phyloP scores from a whole-genome alignment of 2,113 vertebrate genomes.

The Neotoma lepida region DNA sequence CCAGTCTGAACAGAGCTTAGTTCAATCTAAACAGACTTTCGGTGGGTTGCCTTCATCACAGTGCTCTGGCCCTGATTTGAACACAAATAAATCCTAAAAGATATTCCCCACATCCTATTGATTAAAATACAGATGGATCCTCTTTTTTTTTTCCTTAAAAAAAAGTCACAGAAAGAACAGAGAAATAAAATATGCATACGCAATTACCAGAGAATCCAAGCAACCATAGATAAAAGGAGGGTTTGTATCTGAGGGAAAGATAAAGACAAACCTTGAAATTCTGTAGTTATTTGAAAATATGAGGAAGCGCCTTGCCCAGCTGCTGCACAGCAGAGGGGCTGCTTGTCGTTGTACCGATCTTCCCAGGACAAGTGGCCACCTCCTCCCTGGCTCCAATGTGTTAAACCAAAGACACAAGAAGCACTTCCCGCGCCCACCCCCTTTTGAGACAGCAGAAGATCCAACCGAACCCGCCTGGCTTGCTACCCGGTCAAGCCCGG shows the following conservation, averaged over 20 bases:
- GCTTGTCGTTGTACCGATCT: neutral
- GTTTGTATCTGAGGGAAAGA: neutral
- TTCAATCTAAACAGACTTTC: neutral
- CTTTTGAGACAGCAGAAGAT: constrained; percentile 18
- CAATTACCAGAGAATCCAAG: constrained; percentile 40
- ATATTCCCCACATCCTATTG: neutral
- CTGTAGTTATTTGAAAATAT: constrained; percentile 48
- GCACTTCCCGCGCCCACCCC: neutral
- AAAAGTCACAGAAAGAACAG: neutral
- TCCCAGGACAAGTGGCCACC: neutral
- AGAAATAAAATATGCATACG: constrained; percentile 40
- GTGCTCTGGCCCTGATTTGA: constrained; percentile 9
- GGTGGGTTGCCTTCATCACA: constrained; percentile 26
- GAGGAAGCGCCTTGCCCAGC: neutral
- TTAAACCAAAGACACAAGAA: neutral
- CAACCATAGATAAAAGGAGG: neutral
- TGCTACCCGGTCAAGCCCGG: neutral
- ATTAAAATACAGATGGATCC: constrained; percentile 30
- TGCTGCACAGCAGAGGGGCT: neutral
- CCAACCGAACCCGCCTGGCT: neutral
- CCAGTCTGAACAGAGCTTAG: constrained; percentile 37
- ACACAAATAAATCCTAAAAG: neutral
- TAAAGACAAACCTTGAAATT: constrained; percentile 11
- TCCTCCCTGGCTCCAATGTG: neutral
- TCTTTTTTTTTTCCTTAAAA: neutral